Conservation (phyloP, 2,888 invertebrate species). For the Polia nebulosa region DNA sequence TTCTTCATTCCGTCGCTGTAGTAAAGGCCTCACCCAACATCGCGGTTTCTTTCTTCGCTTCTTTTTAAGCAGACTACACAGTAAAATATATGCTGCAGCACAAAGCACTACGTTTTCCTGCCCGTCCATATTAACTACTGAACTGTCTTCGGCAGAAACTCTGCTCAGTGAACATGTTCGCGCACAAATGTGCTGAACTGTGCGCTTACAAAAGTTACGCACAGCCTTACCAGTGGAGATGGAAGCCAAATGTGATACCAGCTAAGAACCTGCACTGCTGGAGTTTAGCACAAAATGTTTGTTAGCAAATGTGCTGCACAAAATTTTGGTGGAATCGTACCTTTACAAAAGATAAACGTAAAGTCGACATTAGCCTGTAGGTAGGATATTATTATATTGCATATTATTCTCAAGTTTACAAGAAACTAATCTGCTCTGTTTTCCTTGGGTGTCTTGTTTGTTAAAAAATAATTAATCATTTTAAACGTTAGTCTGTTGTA, state of each 20-base stretch:
- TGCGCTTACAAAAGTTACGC: conserved; percentile 31
- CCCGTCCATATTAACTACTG: conserved; percentile 48
- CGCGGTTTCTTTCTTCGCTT: conserved; percentile 59
- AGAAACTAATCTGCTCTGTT: too few relatives aligned
- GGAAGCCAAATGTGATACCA: conserved; percentile 30
- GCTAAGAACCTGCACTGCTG: conserved; percentile 33
- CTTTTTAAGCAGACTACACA: conserved; percentile 48
- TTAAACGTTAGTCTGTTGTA: too few relatives aligned
- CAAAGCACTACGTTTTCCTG: conserved; percentile 59
- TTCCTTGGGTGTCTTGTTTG: too few relatives aligned
- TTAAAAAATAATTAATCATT: too few relatives aligned
- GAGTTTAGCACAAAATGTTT: conserved; percentile 47
- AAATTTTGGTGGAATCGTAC: too few relatives aligned
- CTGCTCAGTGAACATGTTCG: conserved; percentile 51
- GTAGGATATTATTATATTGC: too few relatives aligned
- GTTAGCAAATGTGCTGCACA: too few relatives aligned
- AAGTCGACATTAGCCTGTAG: too few relatives aligned
- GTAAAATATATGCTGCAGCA: conserved; percentile 57
- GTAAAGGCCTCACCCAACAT: conserved; percentile 55
- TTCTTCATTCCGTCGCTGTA: conserved; percentile 57
- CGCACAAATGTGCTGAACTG: conserved; percentile 45
- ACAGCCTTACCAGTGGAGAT: conserved; percentile 21
- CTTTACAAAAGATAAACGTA: too few relatives aligned
- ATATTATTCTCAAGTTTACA: too few relatives aligned
- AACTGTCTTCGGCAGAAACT: conserved; percentile 42